phyloP scores from a whole-genome alignment of 1,140 invertebrate species.

The Drosophila elegans region DNA sequence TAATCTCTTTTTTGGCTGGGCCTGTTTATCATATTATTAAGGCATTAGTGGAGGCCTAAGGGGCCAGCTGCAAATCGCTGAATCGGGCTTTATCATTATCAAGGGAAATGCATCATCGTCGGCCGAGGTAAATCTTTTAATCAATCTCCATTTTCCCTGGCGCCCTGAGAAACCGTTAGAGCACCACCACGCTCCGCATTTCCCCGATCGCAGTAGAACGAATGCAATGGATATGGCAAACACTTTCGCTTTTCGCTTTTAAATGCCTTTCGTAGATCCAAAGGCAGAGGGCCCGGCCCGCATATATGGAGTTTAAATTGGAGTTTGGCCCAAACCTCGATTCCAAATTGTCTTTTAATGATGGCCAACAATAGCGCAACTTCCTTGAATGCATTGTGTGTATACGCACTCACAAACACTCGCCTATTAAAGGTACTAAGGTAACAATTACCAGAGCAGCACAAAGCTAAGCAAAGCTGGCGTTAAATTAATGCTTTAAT shows the following conservation, averaged over 20 bases:
- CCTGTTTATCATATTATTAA: conserved; percentile 56
- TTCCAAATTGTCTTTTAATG: conserved; percentile 62
- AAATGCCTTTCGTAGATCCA: conserved; percentile 20
- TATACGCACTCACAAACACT: conserved; percentile 20
- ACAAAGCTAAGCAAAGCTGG: conserved; percentile 44
- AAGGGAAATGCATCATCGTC: conserved; percentile 58
- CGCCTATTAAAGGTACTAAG: conserved; percentile 39
- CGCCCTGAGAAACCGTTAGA: background rate
- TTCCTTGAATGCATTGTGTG: conserved; percentile 59
- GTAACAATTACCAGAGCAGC: conserved; percentile 55
- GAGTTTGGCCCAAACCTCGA: conserved; percentile 24
- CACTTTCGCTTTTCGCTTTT: conserved; percentile 58
- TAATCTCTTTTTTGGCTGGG: conserved; percentile 44
- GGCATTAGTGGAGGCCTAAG: conserved; percentile 42
- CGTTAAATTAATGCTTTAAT: conserved; percentile 61
- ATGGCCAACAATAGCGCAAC: conserved; percentile 56
- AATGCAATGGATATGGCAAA: conserved; percentile 41
- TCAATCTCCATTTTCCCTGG: conserved; percentile 48
- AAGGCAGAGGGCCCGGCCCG: conserved; percentile 4
- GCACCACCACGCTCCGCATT: background rate
- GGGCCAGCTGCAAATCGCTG: conserved; percentile 25
- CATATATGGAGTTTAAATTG: conserved; percentile 17
- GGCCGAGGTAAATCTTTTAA: conserved; percentile 43
- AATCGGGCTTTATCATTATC: conserved; percentile 35
- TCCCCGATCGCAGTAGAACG: conserved; percentile 19